Conservation (phyloP, 2,797 vertebrate genomes). For the Pipistrellus kuhlii region DNA sequence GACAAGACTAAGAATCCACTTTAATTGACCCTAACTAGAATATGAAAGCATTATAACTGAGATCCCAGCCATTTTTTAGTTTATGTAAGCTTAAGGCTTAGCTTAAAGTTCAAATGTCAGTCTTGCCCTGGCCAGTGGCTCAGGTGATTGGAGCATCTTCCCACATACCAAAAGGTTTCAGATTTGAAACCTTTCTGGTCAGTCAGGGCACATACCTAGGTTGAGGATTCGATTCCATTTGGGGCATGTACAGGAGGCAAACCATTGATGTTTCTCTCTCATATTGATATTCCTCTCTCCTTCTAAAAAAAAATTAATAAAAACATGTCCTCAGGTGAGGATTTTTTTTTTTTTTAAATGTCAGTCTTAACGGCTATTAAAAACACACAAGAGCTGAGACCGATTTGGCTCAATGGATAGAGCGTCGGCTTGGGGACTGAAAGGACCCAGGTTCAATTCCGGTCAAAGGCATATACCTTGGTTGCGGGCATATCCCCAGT, state of each 20-base stretch:
- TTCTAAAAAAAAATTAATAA: not conserved
- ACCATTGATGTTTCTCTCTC: not conserved
- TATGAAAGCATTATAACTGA: conserved; percentile 5
- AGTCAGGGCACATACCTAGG: not conserved
- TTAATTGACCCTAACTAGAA: conserved; percentile 15
- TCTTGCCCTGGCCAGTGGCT: not conserved
- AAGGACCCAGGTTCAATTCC: too few relatives aligned
- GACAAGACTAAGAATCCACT: not conserved
- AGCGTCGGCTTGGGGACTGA: too few relatives aligned
- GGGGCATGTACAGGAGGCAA: not conserved
- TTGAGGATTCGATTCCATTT: not conserved
- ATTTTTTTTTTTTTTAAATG: not conserved
- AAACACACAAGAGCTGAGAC: too few relatives aligned
- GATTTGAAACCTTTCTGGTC: not conserved
- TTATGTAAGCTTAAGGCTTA: conserved; percentile 25
- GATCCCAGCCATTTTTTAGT: not conserved
- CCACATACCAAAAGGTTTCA: not conserved
- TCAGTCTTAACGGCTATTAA: not conserved
- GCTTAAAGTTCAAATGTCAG: conserved; percentile 36
- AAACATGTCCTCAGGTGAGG: not conserved
- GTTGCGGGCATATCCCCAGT: too few relatives aligned
- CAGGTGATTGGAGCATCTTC: not conserved
- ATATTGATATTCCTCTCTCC: not conserved
- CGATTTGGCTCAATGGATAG: too few relatives aligned
- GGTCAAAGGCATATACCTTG: too few relatives aligned